Base-by-base conservation (phyloP, 2,797 vertebrate genomes). In the Valencia hispanica region DNA sequence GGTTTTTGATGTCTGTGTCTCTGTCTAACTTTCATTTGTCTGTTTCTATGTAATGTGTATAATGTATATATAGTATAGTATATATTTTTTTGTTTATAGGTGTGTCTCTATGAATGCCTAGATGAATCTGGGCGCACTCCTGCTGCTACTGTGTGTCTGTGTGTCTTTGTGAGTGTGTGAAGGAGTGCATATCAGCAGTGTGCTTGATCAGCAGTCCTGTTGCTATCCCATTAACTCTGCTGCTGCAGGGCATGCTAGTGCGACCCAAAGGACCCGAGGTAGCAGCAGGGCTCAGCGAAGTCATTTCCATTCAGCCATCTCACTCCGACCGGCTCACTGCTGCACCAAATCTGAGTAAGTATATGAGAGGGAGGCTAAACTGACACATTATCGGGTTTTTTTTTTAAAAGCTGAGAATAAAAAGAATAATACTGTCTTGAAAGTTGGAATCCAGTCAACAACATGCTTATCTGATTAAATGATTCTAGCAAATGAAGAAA, bases 201-300 rank as follows among this genome's bases (percentile, higher is more conserved):
- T 91, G 91, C 90, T 88, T 90, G 86, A 90, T 93, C 91, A 93
- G 91, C 89, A 88, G 77, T 90, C 88, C 89, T 90, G 83, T 87
- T 92, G 91, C 91, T 87, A 87, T 87, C 89, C 91, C 88, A 93
- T 94, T 93, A 93, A 91, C 87, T 87, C 71, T 82, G 85, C 87
- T 76, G 91, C 90, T 55, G 82, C 88, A 83, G 90, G 90, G 83
- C 84, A 81, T 74, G 81, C 84, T 75, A 80, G 86, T 87, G 78
- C 25, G 70, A 90, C 93, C 92, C 92, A 86, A 10, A 91, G 89
- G 89, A 89, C 84, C 84, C 85, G 77, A 84, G 68, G 83, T 84
- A 92, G 84, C 89, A 91, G 90, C 89, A 85, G 87, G 85, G 77
- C 84, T 81, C 82, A 72, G 74, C 34, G 79, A 91, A 91, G 89